These are phyloP conservation scores for Phalera bucephala DNA, from an alignment of 2,888 invertebrate genomes.

Conservation along the genomic window DNA sequence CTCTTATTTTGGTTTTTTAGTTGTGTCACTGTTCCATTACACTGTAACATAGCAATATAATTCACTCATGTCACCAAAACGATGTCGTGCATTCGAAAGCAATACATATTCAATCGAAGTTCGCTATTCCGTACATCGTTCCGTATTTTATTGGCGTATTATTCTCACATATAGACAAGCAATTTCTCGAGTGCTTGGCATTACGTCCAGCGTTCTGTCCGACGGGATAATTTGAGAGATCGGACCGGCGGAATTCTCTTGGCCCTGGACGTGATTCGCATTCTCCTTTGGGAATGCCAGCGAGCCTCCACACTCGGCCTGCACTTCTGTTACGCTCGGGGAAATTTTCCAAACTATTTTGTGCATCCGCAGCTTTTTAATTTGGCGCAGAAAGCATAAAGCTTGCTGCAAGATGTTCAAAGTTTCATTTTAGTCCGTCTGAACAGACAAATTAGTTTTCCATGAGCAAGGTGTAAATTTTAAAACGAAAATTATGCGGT, in stretches of 20 bases:
- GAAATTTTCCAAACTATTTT: constrained; percentile 53
- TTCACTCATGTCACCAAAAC: no score
- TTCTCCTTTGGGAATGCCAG: constrained; percentile 44
- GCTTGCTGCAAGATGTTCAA: constrained; percentile 26
- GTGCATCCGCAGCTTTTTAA: constrained; percentile 47
- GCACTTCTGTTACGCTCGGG: constrained; percentile 28
- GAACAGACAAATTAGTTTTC: background rate
- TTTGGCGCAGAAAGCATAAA: constrained; percentile 32
- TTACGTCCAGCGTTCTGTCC: constrained; percentile 39
- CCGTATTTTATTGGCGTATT: constrained; percentile 4
- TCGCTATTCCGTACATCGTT: background rate
- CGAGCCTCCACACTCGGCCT: constrained; percentile 35
- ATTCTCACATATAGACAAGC: constrained; percentile 19
- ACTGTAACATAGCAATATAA: no score
- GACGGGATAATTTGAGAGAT: constrained; percentile 48
- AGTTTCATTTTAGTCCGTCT: constrained; percentile 25
- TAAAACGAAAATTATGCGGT: background rate
- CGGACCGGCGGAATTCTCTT: constrained; percentile 45
- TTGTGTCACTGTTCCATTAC: no score
- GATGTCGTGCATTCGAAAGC: no score
- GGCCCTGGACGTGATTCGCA: constrained; percentile 55
- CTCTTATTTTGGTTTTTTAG: no score
- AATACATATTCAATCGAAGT: background rate
- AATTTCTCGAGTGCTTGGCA: constrained; percentile 35
- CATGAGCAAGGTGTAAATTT: no score